These are phyloP conservation scores for Aphelenchoides besseyi DNA, from an alignment of 1,140 invertebrate species.

Conservation along the genomic window DNA sequence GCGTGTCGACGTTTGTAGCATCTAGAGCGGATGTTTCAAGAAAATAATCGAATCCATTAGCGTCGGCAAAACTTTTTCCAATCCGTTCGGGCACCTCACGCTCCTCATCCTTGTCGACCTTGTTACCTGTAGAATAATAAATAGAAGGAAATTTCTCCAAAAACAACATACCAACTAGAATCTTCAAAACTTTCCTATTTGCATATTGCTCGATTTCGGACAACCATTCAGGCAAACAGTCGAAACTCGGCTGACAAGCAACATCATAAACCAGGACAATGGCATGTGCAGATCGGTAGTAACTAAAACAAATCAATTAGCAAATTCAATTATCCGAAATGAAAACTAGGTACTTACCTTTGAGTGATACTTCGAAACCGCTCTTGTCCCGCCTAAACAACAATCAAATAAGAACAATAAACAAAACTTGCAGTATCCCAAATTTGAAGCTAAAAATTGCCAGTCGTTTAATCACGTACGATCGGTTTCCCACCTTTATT, in stretches of 20 bases:
- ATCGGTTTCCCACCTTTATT: slow-evolving; percentile 73
- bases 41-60: slow-evolving; percentile 61
- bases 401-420: too few relatives aligned
- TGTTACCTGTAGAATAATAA: slow-evolving; percentile 54
- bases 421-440: too few relatives aligned
- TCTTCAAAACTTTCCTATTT: slow-evolving; percentile 59
- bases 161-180: slow-evolving; percentile 55
- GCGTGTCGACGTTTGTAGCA: slow-evolving; percentile 59
- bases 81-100: slow-evolving; percentile 59
- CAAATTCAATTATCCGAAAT: not conserved
- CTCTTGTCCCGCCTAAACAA: slow-evolving; percentile 46
- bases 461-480: slow-evolving; percentile 11
- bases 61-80: slow-evolving; percentile 56
- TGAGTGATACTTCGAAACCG: slow-evolving; percentile 70
- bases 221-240: slow-evolving; percentile 84
- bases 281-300: slow-evolving; percentile 69
- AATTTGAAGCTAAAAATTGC: slow-evolving; percentile 38
- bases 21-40: slow-evolving; percentile 60
- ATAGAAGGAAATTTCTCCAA: not conserved
- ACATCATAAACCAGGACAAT: slow-evolving; percentile 81
- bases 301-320: slow-evolving; percentile 63
- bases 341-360: slow-evolving; percentile 26
- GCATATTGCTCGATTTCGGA: slow-evolving; percentile 74
- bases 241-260: slow-evolving; percentile 82
- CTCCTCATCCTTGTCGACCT: slow-evolving; percentile 62